A percentile compares a stretch with the other conserved stretches of the same genome.
These are phyloP conservation scores for Phodopus roborovskii DNA, from an alignment of 2,113 vertebrate species.

Conservation along the genomic window DNA sequence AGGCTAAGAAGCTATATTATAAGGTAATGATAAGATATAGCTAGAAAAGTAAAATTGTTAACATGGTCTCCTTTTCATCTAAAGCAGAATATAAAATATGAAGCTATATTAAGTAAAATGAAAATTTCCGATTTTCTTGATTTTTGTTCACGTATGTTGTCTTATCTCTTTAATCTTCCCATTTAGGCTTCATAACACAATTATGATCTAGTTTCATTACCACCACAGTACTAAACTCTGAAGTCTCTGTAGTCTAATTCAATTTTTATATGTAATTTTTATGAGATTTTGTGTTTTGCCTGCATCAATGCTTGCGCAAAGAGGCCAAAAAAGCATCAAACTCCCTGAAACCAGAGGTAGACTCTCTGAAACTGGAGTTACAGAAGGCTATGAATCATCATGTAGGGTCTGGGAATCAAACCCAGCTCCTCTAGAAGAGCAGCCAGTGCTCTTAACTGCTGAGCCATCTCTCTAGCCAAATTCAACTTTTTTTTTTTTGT, in stretches of 20 bases:
- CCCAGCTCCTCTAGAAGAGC: background rate
- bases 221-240: background rate
- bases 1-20: background rate
- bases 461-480: background rate
- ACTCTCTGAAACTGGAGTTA: background rate
- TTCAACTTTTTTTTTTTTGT: background rate
- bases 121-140: background rate
- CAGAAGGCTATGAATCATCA: background rate
- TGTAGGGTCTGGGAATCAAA: background rate
- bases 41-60: background rate
- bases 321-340: background rate
- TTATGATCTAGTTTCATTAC: background rate
- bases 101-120: background rate
- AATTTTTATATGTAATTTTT: background rate
- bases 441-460: background rate
- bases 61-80: background rate
- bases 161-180: background rate
- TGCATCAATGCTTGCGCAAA: background rate
- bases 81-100: background rate
- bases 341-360: background rate
- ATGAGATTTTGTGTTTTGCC: background rate
- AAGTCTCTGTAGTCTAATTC: conserved; percentile 6
- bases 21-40: background rate
- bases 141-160: background rate
- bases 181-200: conserved; percentile 9